phyloP scores from a whole-genome alignment of 2,888 invertebrate genomes.

The Nipponacmea schrenckii region DNA sequence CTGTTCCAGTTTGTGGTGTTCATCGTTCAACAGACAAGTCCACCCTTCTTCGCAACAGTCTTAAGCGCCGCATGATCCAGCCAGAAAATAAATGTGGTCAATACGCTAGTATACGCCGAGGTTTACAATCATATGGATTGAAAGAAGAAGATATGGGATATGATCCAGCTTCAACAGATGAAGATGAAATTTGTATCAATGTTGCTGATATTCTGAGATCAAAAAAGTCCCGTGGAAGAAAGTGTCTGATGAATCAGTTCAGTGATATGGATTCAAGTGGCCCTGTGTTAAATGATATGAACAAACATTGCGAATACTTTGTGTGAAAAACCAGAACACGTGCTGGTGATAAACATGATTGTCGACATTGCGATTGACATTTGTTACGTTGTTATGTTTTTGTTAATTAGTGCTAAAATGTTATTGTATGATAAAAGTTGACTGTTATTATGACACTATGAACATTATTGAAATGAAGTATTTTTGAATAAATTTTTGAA shows the following conservation, averaged over 20 bases:
- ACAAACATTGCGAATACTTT: no score
- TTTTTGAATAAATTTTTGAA: no score
- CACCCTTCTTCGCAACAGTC: background rate
- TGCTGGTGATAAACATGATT: no score
- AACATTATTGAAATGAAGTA: no score
- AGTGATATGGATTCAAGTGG: background rate
- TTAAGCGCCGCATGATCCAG: background rate
- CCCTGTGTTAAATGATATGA: no score
- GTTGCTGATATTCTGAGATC: background rate
- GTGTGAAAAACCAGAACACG: no score
- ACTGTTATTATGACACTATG: no score
- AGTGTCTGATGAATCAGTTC: background rate
- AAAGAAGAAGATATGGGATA: background rate
- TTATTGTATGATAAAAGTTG: no score
- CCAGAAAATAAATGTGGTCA: background rate
- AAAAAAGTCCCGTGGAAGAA: background rate
- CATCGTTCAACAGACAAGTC: background rate
- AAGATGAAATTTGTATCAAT: constrained; percentile 1
- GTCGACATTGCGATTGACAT: no score
- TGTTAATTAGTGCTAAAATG: no score
- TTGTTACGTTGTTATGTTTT: no score
- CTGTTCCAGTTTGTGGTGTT: constrained; percentile 1
- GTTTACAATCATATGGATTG: background rate
- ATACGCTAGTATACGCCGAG: background rate
- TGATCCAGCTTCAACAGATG: background rate